Conservation (phyloP, 2,113 vertebrate genomes). For the Hyla sarda region DNA sequence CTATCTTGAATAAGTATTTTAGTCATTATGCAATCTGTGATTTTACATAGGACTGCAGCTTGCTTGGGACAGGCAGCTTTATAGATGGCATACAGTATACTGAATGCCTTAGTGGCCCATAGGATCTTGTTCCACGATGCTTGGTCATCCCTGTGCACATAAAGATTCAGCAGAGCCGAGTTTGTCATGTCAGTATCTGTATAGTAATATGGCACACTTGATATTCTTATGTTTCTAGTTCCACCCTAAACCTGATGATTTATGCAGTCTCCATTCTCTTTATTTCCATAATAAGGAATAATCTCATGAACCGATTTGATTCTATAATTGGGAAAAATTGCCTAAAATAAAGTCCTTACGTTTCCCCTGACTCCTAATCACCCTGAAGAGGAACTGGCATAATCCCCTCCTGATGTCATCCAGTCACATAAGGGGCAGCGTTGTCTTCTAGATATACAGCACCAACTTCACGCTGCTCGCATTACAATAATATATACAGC, state of each 20-base stretch:
- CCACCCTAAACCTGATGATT: not conserved
- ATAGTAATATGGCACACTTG: not conserved
- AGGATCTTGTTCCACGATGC: too few relatives aligned
- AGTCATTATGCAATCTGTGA: too few relatives aligned
- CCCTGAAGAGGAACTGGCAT: not conserved
- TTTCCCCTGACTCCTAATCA: not conserved
- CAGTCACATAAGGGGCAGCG: not conserved
- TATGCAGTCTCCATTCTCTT: not conserved
- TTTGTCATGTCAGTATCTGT: not conserved
- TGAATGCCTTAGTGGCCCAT: too few relatives aligned
- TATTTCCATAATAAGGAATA: not conserved
- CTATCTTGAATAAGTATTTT: too few relatives aligned
- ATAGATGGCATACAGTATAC: too few relatives aligned
- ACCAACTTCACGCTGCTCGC: not conserved
- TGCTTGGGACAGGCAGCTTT: too few relatives aligned
- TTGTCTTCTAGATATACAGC: not conserved
- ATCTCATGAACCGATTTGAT: not conserved
- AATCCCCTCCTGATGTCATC: conserved; percentile 22
- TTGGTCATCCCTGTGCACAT: too few relatives aligned
- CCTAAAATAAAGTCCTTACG: not conserved
- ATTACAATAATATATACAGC: not conserved
- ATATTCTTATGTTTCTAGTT: not conserved
- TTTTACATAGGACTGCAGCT: too few relatives aligned
- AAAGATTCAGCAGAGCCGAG: not conserved
- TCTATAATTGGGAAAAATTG: conserved; percentile 3